These are phyloP conservation scores for Acholoe squamosa DNA, from an alignment of 2,888 invertebrate species.

Conservation along the genomic window DNA sequence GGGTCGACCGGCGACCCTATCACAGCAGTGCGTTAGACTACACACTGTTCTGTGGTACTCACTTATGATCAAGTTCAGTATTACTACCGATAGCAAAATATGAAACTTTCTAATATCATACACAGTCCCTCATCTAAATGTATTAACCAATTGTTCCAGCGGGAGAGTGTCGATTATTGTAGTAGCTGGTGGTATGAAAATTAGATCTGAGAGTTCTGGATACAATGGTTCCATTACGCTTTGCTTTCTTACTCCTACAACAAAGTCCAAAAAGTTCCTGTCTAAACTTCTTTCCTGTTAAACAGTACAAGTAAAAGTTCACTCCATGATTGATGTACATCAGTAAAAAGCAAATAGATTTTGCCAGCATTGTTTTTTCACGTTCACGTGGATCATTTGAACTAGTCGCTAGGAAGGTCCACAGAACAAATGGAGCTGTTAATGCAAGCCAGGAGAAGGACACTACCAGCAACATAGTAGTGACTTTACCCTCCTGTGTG, in stretches of 20 bases:
- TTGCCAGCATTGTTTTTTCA: conserved; percentile 48
- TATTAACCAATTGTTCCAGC: too few species aligned
- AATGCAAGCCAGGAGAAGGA: conserved; percentile 64
- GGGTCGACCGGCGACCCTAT: too few species aligned
- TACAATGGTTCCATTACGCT: not conserved
- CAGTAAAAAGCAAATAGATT: conserved; percentile 63
- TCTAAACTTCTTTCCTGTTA: conserved; percentile 66
- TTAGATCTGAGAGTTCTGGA: conserved; percentile 1
- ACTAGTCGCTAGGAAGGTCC: conserved; percentile 18
- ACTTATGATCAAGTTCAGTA: too few species aligned
- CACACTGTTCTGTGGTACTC: too few species aligned
- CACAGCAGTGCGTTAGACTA: too few species aligned
- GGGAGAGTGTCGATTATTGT: not conserved
- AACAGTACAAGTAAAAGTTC: conserved; percentile 66
- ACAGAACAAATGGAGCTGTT: conserved; percentile 61
- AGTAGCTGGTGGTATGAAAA: conserved; percentile 19
- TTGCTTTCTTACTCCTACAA: not conserved
- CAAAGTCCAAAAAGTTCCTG: conserved; percentile 36
- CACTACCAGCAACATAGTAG: conserved; percentile 63
- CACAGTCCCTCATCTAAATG: too few species aligned
- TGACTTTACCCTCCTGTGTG: conserved; percentile 56
- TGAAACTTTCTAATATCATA: too few species aligned
- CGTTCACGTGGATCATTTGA: not conserved
- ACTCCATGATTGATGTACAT: conserved; percentile 66
- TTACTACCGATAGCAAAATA: too few species aligned